phyloP scores from a whole-genome alignment of 1,140 invertebrate genomes.

The Phymastichus coffea region DNA sequence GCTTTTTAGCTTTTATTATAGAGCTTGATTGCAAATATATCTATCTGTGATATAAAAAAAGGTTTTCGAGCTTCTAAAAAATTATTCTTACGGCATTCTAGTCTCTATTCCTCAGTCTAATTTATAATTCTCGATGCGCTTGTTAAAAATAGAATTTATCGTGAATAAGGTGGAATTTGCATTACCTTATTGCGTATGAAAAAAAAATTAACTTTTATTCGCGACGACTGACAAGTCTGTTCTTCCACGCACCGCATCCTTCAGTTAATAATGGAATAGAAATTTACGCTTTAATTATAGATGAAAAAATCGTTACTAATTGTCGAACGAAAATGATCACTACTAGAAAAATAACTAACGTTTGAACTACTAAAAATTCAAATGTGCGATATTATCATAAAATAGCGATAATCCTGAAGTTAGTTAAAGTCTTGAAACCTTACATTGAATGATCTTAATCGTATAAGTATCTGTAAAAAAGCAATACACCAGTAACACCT shows the following conservation, averaged over 20 bases:
- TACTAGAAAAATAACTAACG: background rate
- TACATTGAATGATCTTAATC: background rate
- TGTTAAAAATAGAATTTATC: too few relatives aligned
- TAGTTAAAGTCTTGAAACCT: too few relatives aligned
- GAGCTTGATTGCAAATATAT: constrained; percentile 7
- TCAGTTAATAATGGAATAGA: constrained; percentile 44
- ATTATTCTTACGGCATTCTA: constrained; percentile 13
- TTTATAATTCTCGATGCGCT: constrained; percentile 1
- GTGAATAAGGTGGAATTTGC: background rate
- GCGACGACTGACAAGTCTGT: constrained; percentile 46
- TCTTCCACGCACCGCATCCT: constrained; percentile 52
- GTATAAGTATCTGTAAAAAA: constrained; percentile 23
- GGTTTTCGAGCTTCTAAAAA: background rate
- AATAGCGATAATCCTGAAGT: background rate
- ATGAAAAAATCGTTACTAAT: background rate
- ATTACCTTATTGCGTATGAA: constrained; percentile 17
- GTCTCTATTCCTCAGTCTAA: background rate
- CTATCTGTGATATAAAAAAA: constrained; percentile 20
- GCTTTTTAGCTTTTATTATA: too few relatives aligned
- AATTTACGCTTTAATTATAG: constrained; percentile 8
- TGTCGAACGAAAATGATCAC: background rate
- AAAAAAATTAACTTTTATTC: constrained; percentile 39
- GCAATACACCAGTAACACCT: constrained; percentile 36
- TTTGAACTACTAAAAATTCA: background rate
- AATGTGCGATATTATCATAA: background rate